Percentiles rank a stretch among this genome's conserved stretches.
Conservation (phyloP, 2,888 invertebrate species). For the Epirrhoe alternata region DNA sequence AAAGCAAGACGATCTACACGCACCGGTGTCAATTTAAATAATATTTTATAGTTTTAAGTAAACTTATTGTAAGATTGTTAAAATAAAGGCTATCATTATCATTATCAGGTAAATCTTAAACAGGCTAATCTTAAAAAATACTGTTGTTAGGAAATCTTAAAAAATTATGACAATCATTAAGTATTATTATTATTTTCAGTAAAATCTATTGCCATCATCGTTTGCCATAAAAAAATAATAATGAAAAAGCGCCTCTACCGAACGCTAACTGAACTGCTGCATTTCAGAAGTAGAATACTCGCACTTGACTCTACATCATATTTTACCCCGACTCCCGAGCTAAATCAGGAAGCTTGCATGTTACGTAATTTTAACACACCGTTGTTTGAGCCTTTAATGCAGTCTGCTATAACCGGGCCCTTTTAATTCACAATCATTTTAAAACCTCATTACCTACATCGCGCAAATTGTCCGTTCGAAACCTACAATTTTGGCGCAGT, state of each 20-base stretch:
- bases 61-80: no score
- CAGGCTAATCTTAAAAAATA: no score
- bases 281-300: background rate
- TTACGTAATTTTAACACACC: slow-evolving; percentile 1
- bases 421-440: slow-evolving; percentile 54
- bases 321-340: background rate
- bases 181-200: no score
- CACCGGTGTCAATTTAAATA: no score
- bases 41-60: no score
- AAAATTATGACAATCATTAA: no score
- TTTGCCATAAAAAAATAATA: no score
- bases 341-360: slow-evolving; percentile 10
- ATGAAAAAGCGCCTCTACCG: background rate
- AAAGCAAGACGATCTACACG: no score
- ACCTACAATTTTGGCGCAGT: slow-evolving; percentile 43
- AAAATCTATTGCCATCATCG: no score
- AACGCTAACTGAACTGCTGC: background rate
- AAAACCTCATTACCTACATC: slow-evolving; percentile 48
- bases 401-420: slow-evolving; percentile 31
- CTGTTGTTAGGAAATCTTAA: no score
- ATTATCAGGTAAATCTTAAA: no score
- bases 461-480: slow-evolving; percentile 49
- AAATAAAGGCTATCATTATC: no score
- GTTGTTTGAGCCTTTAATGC: slow-evolving; percentile 1
- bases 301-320: background rate